Conservation (phyloP, 1,140 invertebrate species). For the Ceratosolen solmsi region DNA sequence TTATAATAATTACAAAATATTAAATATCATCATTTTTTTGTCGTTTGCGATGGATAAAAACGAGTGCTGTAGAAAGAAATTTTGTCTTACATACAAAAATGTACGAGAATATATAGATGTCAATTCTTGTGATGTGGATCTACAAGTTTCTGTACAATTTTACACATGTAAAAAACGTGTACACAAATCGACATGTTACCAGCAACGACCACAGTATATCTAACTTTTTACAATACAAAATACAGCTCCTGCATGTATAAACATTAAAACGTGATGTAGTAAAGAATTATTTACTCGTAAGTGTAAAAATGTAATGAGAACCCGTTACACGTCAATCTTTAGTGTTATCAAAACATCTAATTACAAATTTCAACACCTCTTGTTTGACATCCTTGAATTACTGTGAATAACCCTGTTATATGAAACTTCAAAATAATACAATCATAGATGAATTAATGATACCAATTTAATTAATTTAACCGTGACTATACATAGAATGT, state of each 20-base stretch:
- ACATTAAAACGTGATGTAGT: constrained; percentile 61
- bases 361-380: constrained; percentile 13
- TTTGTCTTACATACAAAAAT: constrained; percentile 39
- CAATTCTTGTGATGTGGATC: constrained; percentile 51
- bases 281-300: constrained; percentile 63
- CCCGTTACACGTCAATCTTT: constrained; percentile 20
- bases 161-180: constrained; percentile 50
- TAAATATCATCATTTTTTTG: constrained; percentile 33
- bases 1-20: constrained; percentile 43
- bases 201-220: constrained; percentile 73
- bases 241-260: constrained; percentile 69
- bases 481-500: constrained; percentile 60
- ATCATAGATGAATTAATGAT: background rate
- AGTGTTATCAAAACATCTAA: constrained; percentile 23
- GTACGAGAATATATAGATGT: constrained; percentile 59
- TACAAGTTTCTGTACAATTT: constrained; percentile 53
- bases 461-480: constrained; percentile 42
- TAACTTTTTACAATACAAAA: constrained; percentile 74
- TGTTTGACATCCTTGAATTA: background rate
- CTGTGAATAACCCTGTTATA: background rate
- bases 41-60: constrained; percentile 54
- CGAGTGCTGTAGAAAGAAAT: constrained; percentile 42
- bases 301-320: constrained; percentile 67
- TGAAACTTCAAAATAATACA: background rate
- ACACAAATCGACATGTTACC: constrained; percentile 65